These are phyloP conservation scores for Calyptomena viridis DNA, from an alignment of 2,113 vertebrate genomes.

Conservation along the genomic window DNA sequence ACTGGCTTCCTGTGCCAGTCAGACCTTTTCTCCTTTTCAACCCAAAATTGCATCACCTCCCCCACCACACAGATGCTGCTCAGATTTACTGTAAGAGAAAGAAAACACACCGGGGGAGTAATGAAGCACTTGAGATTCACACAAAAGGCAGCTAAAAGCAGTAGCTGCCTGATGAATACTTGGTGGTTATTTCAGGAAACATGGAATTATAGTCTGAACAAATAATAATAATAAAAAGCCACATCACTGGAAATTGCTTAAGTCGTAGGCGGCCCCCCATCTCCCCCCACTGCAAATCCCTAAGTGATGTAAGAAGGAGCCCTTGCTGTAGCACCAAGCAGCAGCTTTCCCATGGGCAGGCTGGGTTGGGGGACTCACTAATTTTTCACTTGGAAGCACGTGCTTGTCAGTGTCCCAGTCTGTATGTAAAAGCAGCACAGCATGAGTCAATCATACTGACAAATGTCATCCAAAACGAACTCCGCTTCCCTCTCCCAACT, in stretches of 20 bases:
- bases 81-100: conserved; percentile 30
- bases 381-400: not conserved
- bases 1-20: not conserved
- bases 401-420: not conserved
- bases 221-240: conserved; percentile 51
- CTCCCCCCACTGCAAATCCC: not conserved
- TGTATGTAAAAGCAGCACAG: not conserved
- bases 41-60: not conserved
- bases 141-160: conserved; percentile 59
- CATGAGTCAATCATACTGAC: not conserved
- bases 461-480: not conserved
- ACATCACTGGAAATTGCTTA: conserved; percentile 32
- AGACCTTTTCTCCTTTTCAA: not conserved
- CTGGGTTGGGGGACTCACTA: not conserved
- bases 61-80: not conserved
- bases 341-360: not conserved
- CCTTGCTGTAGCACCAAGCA: not conserved
- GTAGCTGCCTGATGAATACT: conserved; percentile 34
- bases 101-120: conserved; percentile 6
- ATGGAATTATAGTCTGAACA: conserved; percentile 55
- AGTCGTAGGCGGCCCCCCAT: not conserved
- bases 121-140: conserved; percentile 41
- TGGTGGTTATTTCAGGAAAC: conserved; percentile 65
- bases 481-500: not conserved
- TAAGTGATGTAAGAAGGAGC: not conserved